Evolutionary conservation across 2,113 vertebrate genomes (phyloP), one percentile per base, ranked within the genome.

Genomic region (Argyrosomus japonicus): DNA sequence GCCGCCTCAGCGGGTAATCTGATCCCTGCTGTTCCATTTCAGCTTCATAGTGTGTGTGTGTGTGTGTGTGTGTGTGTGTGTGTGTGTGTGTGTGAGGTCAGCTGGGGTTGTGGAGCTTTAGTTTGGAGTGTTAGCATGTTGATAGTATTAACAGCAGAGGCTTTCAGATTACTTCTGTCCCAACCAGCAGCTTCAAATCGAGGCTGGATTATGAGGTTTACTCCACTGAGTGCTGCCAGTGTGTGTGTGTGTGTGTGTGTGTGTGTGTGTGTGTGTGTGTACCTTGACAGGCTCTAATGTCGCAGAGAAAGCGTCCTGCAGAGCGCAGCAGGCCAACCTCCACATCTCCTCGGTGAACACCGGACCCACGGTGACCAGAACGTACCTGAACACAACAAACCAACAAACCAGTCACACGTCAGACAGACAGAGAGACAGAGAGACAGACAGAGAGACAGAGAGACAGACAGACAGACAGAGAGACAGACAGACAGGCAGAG

Each of bases 331-430:
- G 0, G 98, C 97, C 58, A 99, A 93, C 70, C 97, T 94, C 98
- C 98, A 99, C 98, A 99, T 99, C 76, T 99, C 98, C 67, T 99
- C 98, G 0, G 97, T 98, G 87, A 99, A 99, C 83, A 98, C 97
- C 0, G 98, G 98, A 18, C 98, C 98, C 0, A 97, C 97, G 0
- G 97, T 98, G 88, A 99, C 97, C 47, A 99, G 88, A 51, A 99
- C 96, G 0, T 99, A 99, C 89, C 98, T 99, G 62, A 2, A 9
- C 32, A n/a, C 3, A 14, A 15, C 3, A 8, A 27, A 0, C 45
- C 23, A 29, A 5, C n/a, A n/a, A n/a, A n/a, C n/a, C n/a, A n/a
- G n/a, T 36, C 32, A 36, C 32, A 36, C 1, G 32, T 36, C 32
- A 36, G 32, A 36, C 6, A 36, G 32, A 36, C 32, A 36, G n/a